Evolutionary conservation across 1,140 invertebrate species (phyloP), one percentile per base, ranked within the genome.

Genomic region (Tigriopus japonicus): DNA sequence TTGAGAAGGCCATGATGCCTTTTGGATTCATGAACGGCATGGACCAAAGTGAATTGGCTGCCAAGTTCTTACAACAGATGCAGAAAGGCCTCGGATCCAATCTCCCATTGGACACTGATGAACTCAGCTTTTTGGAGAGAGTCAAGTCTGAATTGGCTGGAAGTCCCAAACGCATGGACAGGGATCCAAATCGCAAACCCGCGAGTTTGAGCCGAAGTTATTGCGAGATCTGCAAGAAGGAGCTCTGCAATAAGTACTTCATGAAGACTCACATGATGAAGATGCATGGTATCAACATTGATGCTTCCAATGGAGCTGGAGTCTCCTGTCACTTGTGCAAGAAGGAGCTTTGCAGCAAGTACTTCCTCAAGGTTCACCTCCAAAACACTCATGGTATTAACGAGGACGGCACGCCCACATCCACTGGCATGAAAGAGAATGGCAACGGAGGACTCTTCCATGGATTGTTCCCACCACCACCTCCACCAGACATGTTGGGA

Each of bases 201-300:
- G 75, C 73, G 15, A 76, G 77, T 51, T 70, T 74, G 64, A 70
- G 78, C 68, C 67, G 76, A 52, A 91, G 91, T 67, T 96, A 92
- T 68, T 99, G 96, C 72, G 92, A 97, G 70, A 94, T 98, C 62
- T 99, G 96, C 73, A 97, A 98, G 73, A 99, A 99, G 75, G 93
- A 98, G 72, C 72, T 97, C 40, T 98, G 95, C 74, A 98, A 98
- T 75, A 98, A 99, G 72, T 98, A 99, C 69, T 98, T 98, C 70
- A 91, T 98, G 83, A 92, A 96, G 70, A 98, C 93, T 0, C 95
- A 99, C 74, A 98, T 98, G 89, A 84, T 97, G 66, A 85, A 96
- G 70, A 96, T 98, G 86, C 95, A 99, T 71, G 92, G 93, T 14
- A 94, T 98, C 61, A 88, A 92, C 68, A 85, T 95, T 43, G 88